Evolutionary conservation across 2,888 invertebrate species (phyloP).

Genomic region (Campoletis raptor): DNA sequence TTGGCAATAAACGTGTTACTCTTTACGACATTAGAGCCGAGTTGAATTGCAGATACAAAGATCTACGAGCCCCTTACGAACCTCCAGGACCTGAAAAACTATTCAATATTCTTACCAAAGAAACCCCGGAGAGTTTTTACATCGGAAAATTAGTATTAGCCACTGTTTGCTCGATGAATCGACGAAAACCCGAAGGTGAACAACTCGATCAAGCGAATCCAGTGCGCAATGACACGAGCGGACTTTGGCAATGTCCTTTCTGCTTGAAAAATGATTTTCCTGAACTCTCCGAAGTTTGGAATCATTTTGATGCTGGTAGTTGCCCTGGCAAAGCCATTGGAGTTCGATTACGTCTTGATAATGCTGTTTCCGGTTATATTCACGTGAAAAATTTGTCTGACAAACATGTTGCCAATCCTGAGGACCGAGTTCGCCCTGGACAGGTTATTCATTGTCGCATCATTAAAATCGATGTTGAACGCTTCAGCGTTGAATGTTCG

Average conservation of each 20-base stretch:
- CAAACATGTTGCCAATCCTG: constrained; percentile 95
- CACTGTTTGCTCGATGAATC: constrained; percentile 91
- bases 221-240: constrained; percentile 95
- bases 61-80: constrained; percentile 91
- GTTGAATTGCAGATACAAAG: constrained; percentile 95
- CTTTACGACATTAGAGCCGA: constrained; percentile 98
- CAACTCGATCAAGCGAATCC: constrained; percentile 97
- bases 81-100: constrained; percentile 93
- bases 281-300: constrained; percentile 98
- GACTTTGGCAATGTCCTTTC: constrained; percentile 98
- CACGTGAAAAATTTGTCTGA: constrained; percentile 96
- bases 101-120: constrained; percentile 97
- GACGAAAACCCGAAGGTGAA: constrained; percentile 94
- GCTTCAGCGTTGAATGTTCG: constrained; percentile 96
- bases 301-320: constrained; percentile 96
- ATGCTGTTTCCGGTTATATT: constrained; percentile 95
- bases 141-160: constrained; percentile 93
- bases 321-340: constrained; percentile 92
- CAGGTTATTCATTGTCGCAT: constrained; percentile 94
- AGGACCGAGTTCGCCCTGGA: constrained; percentile 93
- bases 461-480: constrained; percentile 96
- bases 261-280: constrained; percentile 97
- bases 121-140: constrained; percentile 96
- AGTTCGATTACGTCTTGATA: constrained; percentile 94
- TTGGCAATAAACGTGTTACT: constrained; percentile 95